phyloP scores from a whole-genome alignment of 2,888 invertebrate genomes.

The Xestia sexstrigata region DNA sequence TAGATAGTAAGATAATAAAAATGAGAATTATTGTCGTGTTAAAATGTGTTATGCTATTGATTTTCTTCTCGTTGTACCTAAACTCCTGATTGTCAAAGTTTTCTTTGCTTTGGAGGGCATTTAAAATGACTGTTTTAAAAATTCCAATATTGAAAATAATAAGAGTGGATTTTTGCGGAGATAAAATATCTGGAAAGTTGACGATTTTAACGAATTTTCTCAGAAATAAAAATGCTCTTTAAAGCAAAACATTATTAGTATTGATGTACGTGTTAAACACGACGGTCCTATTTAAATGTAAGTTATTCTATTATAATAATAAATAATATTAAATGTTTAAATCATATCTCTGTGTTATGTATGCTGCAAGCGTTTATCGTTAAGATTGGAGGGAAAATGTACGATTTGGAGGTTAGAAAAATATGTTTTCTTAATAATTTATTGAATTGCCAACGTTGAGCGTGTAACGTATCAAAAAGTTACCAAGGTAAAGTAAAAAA shows the following conservation, averaged over 20 bases:
- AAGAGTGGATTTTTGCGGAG: neutral
- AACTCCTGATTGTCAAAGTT: slow-evolving; percentile 55
- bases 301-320: slow-evolving; percentile 59
- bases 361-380: slow-evolving; percentile 59
- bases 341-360: slow-evolving; percentile 68
- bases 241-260: slow-evolving; percentile 42
- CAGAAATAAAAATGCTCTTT: slow-evolving; percentile 49
- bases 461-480: neutral
- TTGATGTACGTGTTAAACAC: slow-evolving; percentile 68
- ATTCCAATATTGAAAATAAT: slow-evolving; percentile 33
- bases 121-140: slow-evolving; percentile 28
- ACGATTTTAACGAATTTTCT: neutral
- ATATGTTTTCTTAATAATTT: neutral
- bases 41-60: slow-evolving; percentile 13
- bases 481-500: neutral
- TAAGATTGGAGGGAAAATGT: slow-evolving; percentile 23
- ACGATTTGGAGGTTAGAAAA: slow-evolving; percentile 8
- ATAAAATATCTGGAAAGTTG: neutral
- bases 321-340: slow-evolving; percentile 62
- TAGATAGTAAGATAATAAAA: slow-evolving; percentile 4
- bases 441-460: neutral
- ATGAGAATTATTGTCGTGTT: slow-evolving; percentile 35
- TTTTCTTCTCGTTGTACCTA: slow-evolving; percentile 26
- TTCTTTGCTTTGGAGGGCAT: slow-evolving; percentile 51
- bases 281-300: slow-evolving; percentile 50